Evolutionary conservation across 2,888 invertebrate species (phyloP).

Genomic region (Conchocele bisecta): DNA sequence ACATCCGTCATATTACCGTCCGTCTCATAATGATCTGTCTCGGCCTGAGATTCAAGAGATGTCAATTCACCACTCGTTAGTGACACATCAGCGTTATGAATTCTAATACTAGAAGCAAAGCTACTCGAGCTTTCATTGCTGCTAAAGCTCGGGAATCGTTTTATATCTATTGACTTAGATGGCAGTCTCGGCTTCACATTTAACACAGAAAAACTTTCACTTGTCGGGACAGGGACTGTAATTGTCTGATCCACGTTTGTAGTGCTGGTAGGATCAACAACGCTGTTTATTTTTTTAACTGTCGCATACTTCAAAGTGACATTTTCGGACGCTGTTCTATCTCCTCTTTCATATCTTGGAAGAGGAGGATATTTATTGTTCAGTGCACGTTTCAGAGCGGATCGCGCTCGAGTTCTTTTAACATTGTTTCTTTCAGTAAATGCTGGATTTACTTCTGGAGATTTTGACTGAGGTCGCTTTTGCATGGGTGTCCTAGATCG

Average conservation of each 20-base stretch:
- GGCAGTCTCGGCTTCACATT: constrained; percentile 21
- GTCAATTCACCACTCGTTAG: constrained; percentile 72
- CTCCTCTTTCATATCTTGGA: constrained; percentile 42
- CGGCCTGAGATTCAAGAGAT: constrained; percentile 70
- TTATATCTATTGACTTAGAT: constrained; percentile 26
- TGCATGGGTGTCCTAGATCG: constrained; percentile 54
- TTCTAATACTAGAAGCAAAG: constrained; percentile 49
- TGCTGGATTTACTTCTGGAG: constrained; percentile 53
- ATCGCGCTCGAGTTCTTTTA: constrained; percentile 66
- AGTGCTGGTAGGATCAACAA: background rate
- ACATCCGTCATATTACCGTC: constrained; percentile 58
- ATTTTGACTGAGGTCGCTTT: constrained; percentile 44
- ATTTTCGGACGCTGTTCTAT: too few relatives aligned
- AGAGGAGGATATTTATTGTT: constrained; percentile 44
- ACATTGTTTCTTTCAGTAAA: constrained; percentile 39
- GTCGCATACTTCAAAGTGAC: constrained; percentile 68
- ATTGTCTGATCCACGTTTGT: constrained; percentile 10
- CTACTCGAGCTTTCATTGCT: constrained; percentile 70
- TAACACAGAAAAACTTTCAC: constrained; percentile 51
- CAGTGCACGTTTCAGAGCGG: constrained; percentile 64
- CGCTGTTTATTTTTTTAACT: constrained; percentile 57
- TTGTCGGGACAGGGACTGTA: constrained; percentile 45
- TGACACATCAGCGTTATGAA: constrained; percentile 58
- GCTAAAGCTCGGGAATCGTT: constrained; percentile 66
- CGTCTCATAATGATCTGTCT: constrained; percentile 62